Evolutionary conservation across 30 jellyfish, hydroid and myxozoan genomes (phyloP).

Genomic region (Clytia hemisphaerica): DNA sequence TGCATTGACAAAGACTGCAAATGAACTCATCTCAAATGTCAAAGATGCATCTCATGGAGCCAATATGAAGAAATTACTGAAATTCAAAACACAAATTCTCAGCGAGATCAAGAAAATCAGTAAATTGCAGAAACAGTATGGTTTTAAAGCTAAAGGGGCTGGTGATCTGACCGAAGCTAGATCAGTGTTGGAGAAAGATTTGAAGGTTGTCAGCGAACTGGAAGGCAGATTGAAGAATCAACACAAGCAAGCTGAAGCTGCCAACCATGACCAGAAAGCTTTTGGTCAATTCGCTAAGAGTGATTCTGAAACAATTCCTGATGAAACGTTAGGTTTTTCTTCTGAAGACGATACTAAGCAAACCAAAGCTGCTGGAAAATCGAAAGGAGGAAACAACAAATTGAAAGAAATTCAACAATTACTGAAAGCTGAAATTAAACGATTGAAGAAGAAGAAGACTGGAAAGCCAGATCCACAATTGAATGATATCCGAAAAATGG

Average conservation of each 20-base stretch:
- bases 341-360: constrained; percentile 1
- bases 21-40: no score
- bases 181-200: constrained; percentile 60
- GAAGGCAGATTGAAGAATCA: constrained; percentile 44
- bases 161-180: constrained; percentile 67
- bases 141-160: constrained; percentile 49
- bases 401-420: constrained; percentile 53
- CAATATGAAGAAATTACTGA: constrained; percentile 57
- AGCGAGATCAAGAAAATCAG: constrained; percentile 71
- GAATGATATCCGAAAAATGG: constrained; percentile 12
- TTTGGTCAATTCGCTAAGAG: background rate
- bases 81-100: constrained; percentile 60
- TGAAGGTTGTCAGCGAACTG: constrained; percentile 64
- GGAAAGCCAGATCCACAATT: constrained; percentile 18
- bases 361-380: background rate
- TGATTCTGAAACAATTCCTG: constrained; percentile 29
- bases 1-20: background rate
- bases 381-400: background rate
- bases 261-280: background rate
- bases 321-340: constrained; percentile 20
- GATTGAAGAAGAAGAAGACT: constrained; percentile 10
- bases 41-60: no score
- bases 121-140: constrained; percentile 69
- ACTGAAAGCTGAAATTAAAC: constrained; percentile 68
- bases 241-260: background rate